Evolutionary conservation across 2,797 vertebrate species (phyloP), one percentile per base, ranked within the genome.

Genomic region (Channa striata): DNA sequence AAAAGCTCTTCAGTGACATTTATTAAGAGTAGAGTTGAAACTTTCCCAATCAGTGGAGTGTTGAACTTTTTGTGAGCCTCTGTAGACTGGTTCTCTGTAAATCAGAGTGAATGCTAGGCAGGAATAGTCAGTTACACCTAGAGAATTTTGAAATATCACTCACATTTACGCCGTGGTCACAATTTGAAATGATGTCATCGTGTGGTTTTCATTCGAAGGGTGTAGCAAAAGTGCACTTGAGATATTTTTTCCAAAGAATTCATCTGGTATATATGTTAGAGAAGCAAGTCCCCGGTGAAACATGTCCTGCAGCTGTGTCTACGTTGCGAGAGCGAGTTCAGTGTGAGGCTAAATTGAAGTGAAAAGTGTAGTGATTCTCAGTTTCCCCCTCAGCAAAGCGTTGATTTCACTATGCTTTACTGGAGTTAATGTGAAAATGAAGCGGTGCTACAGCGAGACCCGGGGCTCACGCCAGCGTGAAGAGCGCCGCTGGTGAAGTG

Each of bases 371-470:
- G 85, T 82, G 85, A 78, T 87, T 79, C 74, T 77, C 79, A 57
- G 65, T 23, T 16, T 1, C 81, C 68, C 59, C 57, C 74, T 58
- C 74, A 58, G 72, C 71, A 65, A 80, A 58, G 20, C 46, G 33
- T 81, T 86, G 85, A 86, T 88, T 90, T 78, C 89, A 87, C 80
- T 78, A 74, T 78, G 83, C 86, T 90, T 90, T 90, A 63, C 85
- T 73, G 76, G 85, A 88, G 90, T 87, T 91, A 89, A 91, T 92
- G 90, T 87, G 90, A 87, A 91, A 92, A 93, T 90, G 88, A 91
- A 91, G 87, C 87, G 56, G 84, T 80, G 85, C 81, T 86, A 77
- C 81, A 80, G 76, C 33, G 65, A 83, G 87, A 85, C 82, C 84
- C 33, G 36, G 76, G 81, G 86, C 86, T 74, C 80, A 72, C 64